Evolutionary conservation across 1,140 invertebrate species (phyloP).

Genomic region (Aphelenchoides avenae): DNA sequence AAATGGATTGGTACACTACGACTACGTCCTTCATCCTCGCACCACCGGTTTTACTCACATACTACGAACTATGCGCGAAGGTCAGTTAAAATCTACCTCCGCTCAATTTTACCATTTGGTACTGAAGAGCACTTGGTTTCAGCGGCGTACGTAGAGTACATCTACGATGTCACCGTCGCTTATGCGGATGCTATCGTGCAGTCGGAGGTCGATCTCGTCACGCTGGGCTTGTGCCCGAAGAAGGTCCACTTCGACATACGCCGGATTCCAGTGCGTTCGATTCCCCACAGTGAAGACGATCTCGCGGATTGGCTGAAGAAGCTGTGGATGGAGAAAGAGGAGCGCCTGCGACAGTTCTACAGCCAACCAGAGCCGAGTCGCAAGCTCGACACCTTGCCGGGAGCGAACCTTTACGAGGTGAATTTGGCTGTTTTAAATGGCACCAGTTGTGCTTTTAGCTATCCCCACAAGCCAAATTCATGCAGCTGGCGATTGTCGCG

Average conservation of each 20-base stretch:
- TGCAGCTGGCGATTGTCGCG: conserved; percentile 38
- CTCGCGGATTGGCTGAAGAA: conserved; percentile 67
- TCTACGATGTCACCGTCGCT: conserved; percentile 75
- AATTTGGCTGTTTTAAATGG: neutral
- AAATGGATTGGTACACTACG: conserved; percentile 69
- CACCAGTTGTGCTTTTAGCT: conserved; percentile 29
- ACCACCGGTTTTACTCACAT: conserved; percentile 77
- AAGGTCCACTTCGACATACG: conserved; percentile 73
- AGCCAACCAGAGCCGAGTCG: neutral
- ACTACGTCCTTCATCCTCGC: conserved; percentile 76
- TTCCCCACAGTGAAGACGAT: conserved; percentile 63
- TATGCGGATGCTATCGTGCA: conserved; percentile 71
- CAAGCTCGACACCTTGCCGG: conserved; percentile 13
- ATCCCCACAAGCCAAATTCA: conserved; percentile 8
- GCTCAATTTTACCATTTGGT: neutral
- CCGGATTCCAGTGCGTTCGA: conserved; percentile 63
- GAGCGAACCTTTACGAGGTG: conserved; percentile 4
- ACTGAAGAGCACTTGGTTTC: too few species aligned
- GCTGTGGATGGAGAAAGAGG: conserved; percentile 72
- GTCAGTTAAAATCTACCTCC: conserved; percentile 56
- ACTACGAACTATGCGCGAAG: conserved; percentile 67
- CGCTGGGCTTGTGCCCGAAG: conserved; percentile 66
- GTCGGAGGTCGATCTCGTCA: conserved; percentile 68
- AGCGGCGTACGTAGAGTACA: conserved; percentile 68
- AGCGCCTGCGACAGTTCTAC: conserved; percentile 65